phyloP scores from a whole-genome alignment of 2,113 vertebrate genomes.

The Sebastes schlegelii region DNA sequence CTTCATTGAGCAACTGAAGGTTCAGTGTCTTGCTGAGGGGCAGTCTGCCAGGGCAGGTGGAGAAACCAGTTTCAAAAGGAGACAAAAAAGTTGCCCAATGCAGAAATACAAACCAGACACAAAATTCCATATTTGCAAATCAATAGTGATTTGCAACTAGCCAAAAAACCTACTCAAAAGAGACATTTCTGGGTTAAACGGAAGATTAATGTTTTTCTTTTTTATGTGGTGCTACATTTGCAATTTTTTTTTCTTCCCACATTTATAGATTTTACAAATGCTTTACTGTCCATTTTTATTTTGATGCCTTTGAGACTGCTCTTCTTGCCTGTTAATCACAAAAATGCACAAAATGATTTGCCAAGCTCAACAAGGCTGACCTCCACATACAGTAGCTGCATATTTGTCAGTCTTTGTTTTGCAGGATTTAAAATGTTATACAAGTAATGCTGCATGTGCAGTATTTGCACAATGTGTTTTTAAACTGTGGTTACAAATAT shows the following conservation, averaged over 20 bases:
- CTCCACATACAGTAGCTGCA: too few relatives aligned
- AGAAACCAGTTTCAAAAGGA: not conserved
- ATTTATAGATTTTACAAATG: not conserved
- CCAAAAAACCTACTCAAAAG: not conserved
- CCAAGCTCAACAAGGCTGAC: too few relatives aligned
- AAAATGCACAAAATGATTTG: too few relatives aligned
- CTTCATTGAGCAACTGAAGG: too few relatives aligned
- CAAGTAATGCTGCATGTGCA: too few relatives aligned
- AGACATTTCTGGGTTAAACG: not conserved
- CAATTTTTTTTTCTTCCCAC: not conserved
- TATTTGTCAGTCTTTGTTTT: too few relatives aligned
- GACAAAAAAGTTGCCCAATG: not conserved
- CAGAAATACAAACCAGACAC: not conserved
- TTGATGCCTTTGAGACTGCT: not conserved
- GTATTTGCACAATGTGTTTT: too few relatives aligned
- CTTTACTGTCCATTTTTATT: not conserved
- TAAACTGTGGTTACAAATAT: too few relatives aligned
- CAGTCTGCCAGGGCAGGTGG: too few relatives aligned
- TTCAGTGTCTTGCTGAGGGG: too few relatives aligned
- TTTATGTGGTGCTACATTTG: not conserved
- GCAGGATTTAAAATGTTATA: too few relatives aligned
- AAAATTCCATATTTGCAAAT: not conserved
- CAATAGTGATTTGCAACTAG: not conserved
- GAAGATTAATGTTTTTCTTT: not conserved
- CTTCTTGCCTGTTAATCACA: too few relatives aligned